Percentiles rank a stretch among this genome's conserved stretches.
Evolutionary conservation across 2,797 vertebrate species (phyloP).

Genomic region (Falco berigora): DNA sequence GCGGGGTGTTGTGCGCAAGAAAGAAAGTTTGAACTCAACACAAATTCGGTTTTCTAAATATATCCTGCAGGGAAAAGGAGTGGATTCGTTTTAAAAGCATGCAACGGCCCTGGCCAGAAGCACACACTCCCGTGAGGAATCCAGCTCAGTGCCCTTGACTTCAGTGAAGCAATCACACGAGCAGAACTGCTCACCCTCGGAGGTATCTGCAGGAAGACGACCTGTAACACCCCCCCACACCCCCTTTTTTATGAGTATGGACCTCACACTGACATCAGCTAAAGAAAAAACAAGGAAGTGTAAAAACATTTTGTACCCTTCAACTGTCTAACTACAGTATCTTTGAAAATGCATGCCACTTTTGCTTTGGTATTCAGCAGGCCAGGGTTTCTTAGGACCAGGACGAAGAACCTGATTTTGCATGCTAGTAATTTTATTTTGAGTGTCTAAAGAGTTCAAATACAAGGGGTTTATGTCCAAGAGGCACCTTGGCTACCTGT

Average conservation of each 20-base stretch:
- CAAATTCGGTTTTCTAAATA: not conserved
- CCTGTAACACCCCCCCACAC: not conserved
- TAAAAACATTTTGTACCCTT: not conserved
- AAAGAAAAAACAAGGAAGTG: not conserved
- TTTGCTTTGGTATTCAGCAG: not conserved
- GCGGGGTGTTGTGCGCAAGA: not conserved
- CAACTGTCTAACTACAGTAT: fast-evolving
- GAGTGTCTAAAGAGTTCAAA: not conserved
- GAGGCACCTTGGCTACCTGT: not conserved
- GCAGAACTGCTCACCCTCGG: not conserved
- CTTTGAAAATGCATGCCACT: not conserved
- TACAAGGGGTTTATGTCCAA: not conserved
- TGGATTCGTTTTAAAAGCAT: not conserved
- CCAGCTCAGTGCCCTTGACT: not conserved
- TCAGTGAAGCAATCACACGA: not conserved
- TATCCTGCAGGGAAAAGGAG: fast-evolving
- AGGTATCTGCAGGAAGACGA: not conserved
- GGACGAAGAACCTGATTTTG: not conserved
- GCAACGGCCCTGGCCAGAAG: not conserved
- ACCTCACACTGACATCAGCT: not conserved
- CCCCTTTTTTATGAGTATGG: too few relatives aligned
- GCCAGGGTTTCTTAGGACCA: not conserved
- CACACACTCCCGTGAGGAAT: fast-evolving
- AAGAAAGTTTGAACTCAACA: fast-evolving
- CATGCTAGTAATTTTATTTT: not conserved